A percentile compares a stretch with the other conserved stretches of the same genome.
Evolutionary conservation across 2,888 invertebrate species (phyloP).

Genomic region (Ophion obscuratus): DNA sequence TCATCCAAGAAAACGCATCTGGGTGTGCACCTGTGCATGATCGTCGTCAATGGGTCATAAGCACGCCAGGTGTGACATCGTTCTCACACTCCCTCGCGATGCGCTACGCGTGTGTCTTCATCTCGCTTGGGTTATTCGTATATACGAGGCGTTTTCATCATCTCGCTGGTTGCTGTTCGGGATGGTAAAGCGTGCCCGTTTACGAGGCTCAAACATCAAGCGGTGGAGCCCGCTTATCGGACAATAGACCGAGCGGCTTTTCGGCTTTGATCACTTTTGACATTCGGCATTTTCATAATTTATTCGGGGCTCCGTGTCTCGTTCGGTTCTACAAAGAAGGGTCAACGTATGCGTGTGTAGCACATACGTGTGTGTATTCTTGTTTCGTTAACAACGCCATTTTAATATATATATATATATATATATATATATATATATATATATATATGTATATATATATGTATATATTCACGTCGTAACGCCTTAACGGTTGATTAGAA

Average conservation of each 20-base stretch:
- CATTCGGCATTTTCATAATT: conserved; percentile 81
- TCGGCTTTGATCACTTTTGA: conserved; percentile 80
- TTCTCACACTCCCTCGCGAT: conserved; percentile 67
- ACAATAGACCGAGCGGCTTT: conserved; percentile 77
- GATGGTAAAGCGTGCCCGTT: conserved; percentile 31
- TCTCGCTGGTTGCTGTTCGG: conserved; percentile 51
- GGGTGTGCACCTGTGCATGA: conserved; percentile 15
- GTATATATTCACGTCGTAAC: conserved; percentile 36
- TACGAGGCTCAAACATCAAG: conserved; percentile 26
- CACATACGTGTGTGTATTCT: conserved; percentile 14
- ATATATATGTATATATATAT: not conserved
- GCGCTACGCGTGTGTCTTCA: conserved; percentile 56
- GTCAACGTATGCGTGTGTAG: not conserved
- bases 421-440: not conserved
- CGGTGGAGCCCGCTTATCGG: conserved; percentile 49
- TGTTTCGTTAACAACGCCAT: conserved; percentile 54
- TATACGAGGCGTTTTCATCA: conserved; percentile 69
- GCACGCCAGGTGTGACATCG: conserved; percentile 72
- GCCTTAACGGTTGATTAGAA: conserved; percentile 66
- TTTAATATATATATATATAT: conserved; percentile 32
- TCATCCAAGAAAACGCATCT: not conserved
- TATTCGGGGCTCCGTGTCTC: conserved; percentile 72
- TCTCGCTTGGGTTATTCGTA: conserved; percentile 65
- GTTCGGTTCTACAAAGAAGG: conserved; percentile 28
- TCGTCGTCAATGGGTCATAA: conserved; percentile 27